phyloP scores from a whole-genome alignment of 2,113 vertebrate genomes.

The Bettongia penicillata region DNA sequence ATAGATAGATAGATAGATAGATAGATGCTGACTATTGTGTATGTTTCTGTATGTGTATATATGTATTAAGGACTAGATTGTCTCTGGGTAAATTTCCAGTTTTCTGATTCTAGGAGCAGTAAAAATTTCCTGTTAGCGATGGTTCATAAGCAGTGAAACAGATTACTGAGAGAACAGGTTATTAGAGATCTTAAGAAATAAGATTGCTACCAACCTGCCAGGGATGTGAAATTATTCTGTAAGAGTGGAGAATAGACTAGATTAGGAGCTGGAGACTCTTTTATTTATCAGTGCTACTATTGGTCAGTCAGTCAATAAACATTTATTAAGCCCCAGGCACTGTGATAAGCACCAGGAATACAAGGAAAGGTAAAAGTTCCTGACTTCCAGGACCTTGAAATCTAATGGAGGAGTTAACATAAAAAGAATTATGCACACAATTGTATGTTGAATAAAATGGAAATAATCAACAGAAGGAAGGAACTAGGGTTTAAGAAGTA shows the following conservation, averaged over 20 bases:
- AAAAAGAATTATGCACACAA: background rate
- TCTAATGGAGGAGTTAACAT: background rate
- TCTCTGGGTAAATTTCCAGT: background rate
- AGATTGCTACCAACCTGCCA: background rate
- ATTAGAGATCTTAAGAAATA: background rate
- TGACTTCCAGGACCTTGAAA: background rate
- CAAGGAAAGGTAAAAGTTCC: background rate
- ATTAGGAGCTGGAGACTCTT: background rate
- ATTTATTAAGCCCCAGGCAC: background rate
- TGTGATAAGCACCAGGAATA: background rate
- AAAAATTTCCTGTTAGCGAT: background rate
- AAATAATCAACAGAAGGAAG: background rate
- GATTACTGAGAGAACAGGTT: background rate
- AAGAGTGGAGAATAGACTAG: background rate
- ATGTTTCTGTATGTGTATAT: background rate
- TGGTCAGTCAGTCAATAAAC: background rate
- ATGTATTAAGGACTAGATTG: background rate
- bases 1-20: no score
- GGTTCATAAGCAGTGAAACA: background rate
- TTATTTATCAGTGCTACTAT: background rate
- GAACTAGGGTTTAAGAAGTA: background rate
- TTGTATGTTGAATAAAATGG: background rate
- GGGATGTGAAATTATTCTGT: background rate
- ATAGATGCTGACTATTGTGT: background rate
- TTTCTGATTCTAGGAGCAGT: background rate